These are phyloP conservation scores for Pristionchus japonicus DNA, from an alignment of 2,888 invertebrate species.

Conservation along the genomic window DNA sequence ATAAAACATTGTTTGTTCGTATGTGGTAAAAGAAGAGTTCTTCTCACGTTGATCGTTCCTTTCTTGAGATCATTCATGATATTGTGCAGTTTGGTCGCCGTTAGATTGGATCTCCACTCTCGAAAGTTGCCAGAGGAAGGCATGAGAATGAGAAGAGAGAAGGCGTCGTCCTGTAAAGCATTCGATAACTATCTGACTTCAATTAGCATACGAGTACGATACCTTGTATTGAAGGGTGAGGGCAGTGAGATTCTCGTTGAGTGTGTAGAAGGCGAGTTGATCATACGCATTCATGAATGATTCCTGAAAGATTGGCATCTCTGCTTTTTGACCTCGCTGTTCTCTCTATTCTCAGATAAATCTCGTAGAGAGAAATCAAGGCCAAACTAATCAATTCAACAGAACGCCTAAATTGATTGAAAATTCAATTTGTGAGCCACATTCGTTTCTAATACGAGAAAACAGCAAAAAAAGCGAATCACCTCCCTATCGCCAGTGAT, in stretches of 20 bases:
- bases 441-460: neutral
- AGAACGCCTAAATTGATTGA: too few species aligned
- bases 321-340: too few species aligned
- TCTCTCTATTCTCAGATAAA: too few species aligned
- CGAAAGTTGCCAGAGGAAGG: neutral
- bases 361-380: neutral
- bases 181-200: neutral
- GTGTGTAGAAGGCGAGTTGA: conserved; percentile 79
- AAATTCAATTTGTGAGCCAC: too few species aligned
- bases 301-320: conserved; percentile 76
- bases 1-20: too few species aligned
- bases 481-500: conserved; percentile 72
- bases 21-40: too few species aligned
- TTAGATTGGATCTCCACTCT: neutral
- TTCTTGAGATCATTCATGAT: too few species aligned
- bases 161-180: neutral
- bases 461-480: neutral
- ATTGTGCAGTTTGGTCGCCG: neutral
- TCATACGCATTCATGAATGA: conserved; percentile 84
- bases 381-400: neutral
- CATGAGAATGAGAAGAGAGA: neutral
- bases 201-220: neutral
- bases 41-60: too few species aligned
- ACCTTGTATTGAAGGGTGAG: conserved; percentile 61
- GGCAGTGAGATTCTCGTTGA: conserved; percentile 52